These are phyloP conservation scores for Wiebesia pumilae DNA, from an alignment of 1,140 invertebrate genomes.

Conservation along the genomic window DNA sequence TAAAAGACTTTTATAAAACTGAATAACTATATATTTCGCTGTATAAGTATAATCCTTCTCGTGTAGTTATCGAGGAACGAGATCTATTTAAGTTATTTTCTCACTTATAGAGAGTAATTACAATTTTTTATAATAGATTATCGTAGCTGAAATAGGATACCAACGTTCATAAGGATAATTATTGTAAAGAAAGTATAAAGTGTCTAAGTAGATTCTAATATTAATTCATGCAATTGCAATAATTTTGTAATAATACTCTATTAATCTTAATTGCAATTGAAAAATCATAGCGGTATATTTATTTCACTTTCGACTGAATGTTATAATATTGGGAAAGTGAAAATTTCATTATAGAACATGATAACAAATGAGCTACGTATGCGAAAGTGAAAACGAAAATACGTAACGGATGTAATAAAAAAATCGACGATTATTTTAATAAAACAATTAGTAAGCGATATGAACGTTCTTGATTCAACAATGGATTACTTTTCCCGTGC, in stretches of 20 bases:
- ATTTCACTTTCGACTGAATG: neutral
- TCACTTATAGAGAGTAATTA: neutral
- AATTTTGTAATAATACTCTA: neutral
- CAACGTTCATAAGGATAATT: neutral
- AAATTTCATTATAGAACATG: neutral
- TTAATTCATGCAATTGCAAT: neutral
- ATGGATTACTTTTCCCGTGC: neutral
- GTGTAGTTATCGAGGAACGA: neutral
- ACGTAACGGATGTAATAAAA: neutral
- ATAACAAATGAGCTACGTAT: neutral
- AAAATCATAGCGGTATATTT: neutral
- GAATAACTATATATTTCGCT: no score
- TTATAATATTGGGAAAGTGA: constrained; percentile 28
- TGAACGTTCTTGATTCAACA: neutral
- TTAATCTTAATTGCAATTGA: neutral
- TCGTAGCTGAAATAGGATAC: neutral
- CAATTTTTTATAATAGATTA: neutral
- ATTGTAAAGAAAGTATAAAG: neutral
- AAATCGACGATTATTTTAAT: constrained; percentile 4
- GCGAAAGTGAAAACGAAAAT: neutral
- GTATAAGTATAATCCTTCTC: no score
- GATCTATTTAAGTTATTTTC: neutral
- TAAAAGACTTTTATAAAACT: no score
- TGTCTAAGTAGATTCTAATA: neutral
- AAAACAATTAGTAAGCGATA: neutral